Base-by-base conservation (phyloP, 2,888 invertebrate genomes). In the Trissolcus brochymenae region DNA sequence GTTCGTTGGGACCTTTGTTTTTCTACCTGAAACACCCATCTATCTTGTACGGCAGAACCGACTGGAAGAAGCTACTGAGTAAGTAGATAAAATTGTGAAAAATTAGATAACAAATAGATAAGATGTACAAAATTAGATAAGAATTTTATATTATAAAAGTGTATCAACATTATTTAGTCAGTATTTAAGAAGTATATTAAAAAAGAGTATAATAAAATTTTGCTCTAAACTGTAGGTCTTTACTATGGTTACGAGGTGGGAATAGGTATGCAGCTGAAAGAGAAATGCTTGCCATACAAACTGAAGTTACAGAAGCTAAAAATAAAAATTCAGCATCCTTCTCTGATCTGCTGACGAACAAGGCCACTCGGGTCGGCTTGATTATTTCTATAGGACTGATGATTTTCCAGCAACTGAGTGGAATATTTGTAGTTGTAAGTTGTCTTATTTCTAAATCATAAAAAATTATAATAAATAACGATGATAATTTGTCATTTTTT, bases 1-100 rank as follows among this genome's bases (percentile, higher is more conserved):
- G 0, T 90, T 90, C 50, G 71, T 91, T 4, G 76, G 88, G 1
- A 68, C 86, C 0, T 90, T 91, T 76, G 79, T 88, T 13, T 89
- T 87, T 59, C 78, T 92, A 76, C 92, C 92, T 2, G 93, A 93
- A 83, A 91, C 92, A 0, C 93, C 93, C 0, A 85, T 90, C 19
- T 90, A 87, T 54, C 83, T 90, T 13, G 78, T 90, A 25, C 84
- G 86, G 7, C 80, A 82, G 40, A 87, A 88, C 61, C 86, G 85
- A 25, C 80, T 84, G 71, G 82, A 83, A 6, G 91, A 91, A n/a
- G 87, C 88, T 0, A 79, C 80, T 6, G 86, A 81, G 88, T 87
- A 75, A 80, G 35, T 54, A 40, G 17, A 41, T 35, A 6, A n/a
- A 41, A 17, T 25, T 25, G 6, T 25, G 2, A 57, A 49, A 55